Base-by-base conservation (phyloP, 2,888 invertebrate genomes). In the Drosophila kambysellisi region DNA sequence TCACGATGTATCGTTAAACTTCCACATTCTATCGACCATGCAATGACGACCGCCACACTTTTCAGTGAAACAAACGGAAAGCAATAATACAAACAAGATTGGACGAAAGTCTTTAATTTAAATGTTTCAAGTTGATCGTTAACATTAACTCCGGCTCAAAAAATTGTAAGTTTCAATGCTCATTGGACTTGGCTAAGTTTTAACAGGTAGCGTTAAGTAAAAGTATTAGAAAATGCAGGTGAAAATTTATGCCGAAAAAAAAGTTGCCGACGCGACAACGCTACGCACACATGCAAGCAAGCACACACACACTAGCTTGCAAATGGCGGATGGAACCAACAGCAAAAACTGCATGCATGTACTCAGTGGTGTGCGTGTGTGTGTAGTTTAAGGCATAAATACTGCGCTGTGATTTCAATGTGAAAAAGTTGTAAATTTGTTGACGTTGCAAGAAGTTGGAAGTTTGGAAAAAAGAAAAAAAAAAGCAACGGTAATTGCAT, bases 221-320 rank as follows among this genome's bases (percentile, higher is more conserved):
- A 64, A 66, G 12, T 62, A 64, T 17, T 29, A 37, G 63, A 20
- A 64, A 62, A 54, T 56, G 25, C 57, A 43, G 41, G n/a, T 62
- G 61, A 62, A 82, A 83, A 66, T 68, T 15, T 25, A 75, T 68
- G 82, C 74, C 83, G 82, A 83, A 54, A 69, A 68, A 71, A 83
- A 89, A 84, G 68, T 82, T 85, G 85, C 77, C 85, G 89, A 84
- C 89, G 78, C 85, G 85, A 84, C 85, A 89, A 89, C 82, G 88
- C 72, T 77, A 62, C 82, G 60, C 72, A 68, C 71, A 74, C 70
- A 51, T 48, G 48, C 51, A 57, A 43, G 43, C 53, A 54, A 46
- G 64, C 63, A 57, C 53, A 62, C 66, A 75, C 61, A 77, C 79
- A 69, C 74, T 72, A 68, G 82, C 84, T 85, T 85, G 84, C 84